Evolutionary conservation across 1,140 invertebrate species (phyloP), one percentile per base, ranked within the genome.

Genomic region (Asobara japonica): DNA sequence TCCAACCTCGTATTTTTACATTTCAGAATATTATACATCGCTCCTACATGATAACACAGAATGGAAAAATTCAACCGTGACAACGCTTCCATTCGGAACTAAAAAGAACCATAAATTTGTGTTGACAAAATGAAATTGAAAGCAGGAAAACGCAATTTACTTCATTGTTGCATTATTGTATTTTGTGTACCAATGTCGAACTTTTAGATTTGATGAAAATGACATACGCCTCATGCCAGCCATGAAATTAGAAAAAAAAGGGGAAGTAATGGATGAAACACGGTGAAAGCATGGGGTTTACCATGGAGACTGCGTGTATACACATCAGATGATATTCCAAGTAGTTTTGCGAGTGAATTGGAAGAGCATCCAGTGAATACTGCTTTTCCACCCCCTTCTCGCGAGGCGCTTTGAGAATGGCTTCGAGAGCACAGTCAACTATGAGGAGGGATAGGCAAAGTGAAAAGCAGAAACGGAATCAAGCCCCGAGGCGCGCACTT

Each of bases 261-360:
- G 16, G n/a, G n/a, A 56, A 56, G 25, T 56, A 56, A 56, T 56
- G 51, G 18, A 25, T 56, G 6, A 56, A 56, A 56, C 22, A 45
- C n/a, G 41, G 18, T 56, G 51, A 56, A 56, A 56, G 22, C 8
- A 56, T 8, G 11, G 51, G 51, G 51, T 56, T 56, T 56, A 27
- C 18, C 18, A 56, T 56, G 18, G 51, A 56, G 22, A 27, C 51
- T 10, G 51, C 22, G 22, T 56, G 22, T 56, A 27, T 56, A 56
- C 51, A 27, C 22, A 56, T 56, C 22, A 56, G 51, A 56, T 56
- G 51, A 56, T 56, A 56, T 56, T 56, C 51, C 22, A 27, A 56
- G 51, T 56, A 56, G 51, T 56, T 56, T 56, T 45, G n/a, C 20
- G 51, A 56, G 51, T 56, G 51, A 56, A 56, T 56, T 56, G 51